Percentiles rank a stretch among this genome's conserved stretches.
phyloP scores from a whole-genome alignment of 2,113 vertebrate genomes.

The Trogon surrucura region DNA sequence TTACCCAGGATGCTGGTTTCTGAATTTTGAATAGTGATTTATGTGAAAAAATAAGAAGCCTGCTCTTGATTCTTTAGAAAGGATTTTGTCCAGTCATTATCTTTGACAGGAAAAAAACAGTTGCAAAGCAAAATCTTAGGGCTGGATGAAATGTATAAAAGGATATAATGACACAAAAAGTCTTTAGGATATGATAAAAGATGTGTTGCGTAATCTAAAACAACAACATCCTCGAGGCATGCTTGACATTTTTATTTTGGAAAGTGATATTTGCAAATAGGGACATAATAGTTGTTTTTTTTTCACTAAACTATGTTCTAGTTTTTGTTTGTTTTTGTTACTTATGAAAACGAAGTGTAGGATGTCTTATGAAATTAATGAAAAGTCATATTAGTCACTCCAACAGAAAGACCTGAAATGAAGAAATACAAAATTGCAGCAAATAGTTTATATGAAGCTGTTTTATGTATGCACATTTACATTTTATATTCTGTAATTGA shows the following conservation, averaged over 20 bases:
- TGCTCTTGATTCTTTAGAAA: background rate
- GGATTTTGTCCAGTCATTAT: background rate
- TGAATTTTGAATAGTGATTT: background rate
- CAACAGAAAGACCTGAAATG: background rate
- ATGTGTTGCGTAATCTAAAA: background rate
- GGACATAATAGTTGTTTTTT: background rate
- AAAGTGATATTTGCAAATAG: slow-evolving; percentile 15
- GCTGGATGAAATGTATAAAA: background rate
- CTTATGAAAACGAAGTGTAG: background rate
- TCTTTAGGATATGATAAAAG: background rate
- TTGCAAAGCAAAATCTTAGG: background rate
- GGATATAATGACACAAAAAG: background rate
- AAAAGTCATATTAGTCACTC: background rate
- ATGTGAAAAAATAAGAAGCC: background rate
- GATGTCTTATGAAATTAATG: background rate
- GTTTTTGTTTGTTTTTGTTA: background rate
- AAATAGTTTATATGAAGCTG: background rate
- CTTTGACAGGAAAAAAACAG: background rate
- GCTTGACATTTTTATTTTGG: background rate
- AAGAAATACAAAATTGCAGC: background rate
- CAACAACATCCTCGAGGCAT: background rate
- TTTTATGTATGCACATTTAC: background rate
- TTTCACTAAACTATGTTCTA: background rate
- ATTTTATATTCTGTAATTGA: background rate
- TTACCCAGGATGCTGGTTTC: background rate